phyloP scores from a whole-genome alignment of 2,888 invertebrate genomes.

The Netelia inedita region DNA sequence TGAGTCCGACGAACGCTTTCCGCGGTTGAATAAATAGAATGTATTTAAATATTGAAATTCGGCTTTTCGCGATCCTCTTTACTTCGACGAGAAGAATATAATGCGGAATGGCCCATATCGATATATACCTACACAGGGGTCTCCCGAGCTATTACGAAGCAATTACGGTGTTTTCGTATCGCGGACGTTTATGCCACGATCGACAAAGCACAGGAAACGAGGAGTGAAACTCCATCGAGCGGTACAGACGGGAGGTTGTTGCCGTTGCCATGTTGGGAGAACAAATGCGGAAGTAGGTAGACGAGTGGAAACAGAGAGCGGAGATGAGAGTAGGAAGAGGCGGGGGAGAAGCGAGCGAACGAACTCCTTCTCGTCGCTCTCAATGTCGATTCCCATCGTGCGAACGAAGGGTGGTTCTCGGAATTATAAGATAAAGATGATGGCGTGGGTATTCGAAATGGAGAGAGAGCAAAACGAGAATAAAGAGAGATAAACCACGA shows the following conservation, averaged over 20 bases:
- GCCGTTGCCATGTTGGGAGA: background rate
- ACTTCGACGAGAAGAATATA: no score
- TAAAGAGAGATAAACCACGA: background rate
- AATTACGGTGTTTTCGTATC: background rate
- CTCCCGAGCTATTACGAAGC: background rate
- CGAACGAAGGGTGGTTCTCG: background rate
- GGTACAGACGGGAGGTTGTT: background rate
- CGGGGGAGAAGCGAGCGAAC: background rate
- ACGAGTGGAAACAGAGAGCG: background rate
- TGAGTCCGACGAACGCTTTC: no score
- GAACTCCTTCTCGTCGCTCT: background rate
- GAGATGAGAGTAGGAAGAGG: background rate
- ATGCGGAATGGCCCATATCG: background rate
- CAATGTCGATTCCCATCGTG: background rate
- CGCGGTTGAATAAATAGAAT: no score
- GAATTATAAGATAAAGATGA: constrained; percentile 28
- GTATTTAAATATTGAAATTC: no score
- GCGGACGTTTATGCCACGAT: background rate
- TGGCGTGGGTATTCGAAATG: background rate
- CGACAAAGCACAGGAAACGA: constrained; percentile 1
- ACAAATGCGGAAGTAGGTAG: background rate
- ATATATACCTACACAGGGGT: no score
- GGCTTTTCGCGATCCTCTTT: no score
- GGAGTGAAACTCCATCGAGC: constrained; percentile 2
- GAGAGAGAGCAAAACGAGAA: background rate